These are phyloP conservation scores for Leptinotarsa undecemlineata DNA, from an alignment of 1,140 invertebrate species.

Conservation along the genomic window DNA sequence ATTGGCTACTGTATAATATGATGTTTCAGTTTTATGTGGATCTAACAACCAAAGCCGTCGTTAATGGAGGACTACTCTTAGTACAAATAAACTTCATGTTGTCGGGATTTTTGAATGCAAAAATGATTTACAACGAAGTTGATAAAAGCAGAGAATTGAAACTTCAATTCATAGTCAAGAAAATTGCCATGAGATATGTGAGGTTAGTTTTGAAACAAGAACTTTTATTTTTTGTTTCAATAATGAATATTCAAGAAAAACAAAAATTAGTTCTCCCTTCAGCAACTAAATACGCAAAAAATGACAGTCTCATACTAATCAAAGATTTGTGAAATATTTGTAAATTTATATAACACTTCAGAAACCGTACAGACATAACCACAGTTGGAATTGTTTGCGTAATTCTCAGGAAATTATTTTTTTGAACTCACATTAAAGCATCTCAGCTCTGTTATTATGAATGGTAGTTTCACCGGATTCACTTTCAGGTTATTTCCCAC, in stretches of 20 bases:
- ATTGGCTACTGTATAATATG: no score
- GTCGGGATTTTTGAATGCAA: neutral
- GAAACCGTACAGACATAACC: no score
- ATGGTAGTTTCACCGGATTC: neutral
- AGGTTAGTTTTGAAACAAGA: neutral
- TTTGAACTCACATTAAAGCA: no score
- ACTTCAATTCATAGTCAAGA: neutral
- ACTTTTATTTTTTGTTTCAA: neutral
- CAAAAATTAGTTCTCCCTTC: no score
- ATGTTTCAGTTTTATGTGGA: constrained; percentile 1
- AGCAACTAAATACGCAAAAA: no score
- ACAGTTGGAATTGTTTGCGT: no score
- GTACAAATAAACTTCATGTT: neutral
- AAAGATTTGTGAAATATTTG: no score
- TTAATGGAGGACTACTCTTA: neutral
- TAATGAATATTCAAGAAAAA: neutral
- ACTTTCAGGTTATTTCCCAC: neutral
- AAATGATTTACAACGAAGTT: neutral
- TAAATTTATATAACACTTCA: no score
- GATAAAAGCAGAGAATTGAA: neutral
- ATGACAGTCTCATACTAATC: no score
- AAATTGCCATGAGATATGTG: neutral
- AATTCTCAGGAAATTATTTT: no score
- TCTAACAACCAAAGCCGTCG: neutral
- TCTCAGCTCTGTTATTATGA: neutral